Evolutionary conservation across 2,797 vertebrate species (phyloP).

Genomic region (Ateles fusciceps): DNA sequence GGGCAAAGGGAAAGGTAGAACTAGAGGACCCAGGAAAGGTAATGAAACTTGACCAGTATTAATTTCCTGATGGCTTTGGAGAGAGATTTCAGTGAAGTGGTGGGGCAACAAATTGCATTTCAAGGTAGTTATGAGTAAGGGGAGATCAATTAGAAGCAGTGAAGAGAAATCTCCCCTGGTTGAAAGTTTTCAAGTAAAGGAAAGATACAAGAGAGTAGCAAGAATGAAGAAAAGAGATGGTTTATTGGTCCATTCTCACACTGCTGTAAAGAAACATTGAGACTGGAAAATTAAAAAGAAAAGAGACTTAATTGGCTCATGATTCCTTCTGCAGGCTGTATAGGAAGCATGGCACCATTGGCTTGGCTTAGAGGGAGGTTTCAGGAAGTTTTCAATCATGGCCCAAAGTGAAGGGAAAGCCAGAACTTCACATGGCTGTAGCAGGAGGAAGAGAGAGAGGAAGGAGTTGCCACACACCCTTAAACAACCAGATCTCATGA

Average conservation of each 20-base stretch:
- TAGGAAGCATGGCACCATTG: background rate
- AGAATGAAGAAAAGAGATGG: background rate
- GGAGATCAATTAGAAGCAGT: background rate
- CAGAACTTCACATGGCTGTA: background rate
- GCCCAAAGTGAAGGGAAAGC: background rate
- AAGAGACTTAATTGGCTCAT: background rate
- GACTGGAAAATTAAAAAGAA: background rate
- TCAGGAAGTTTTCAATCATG: background rate
- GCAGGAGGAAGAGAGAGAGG: background rate
- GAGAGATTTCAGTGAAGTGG: background rate
- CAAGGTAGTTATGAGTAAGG: background rate
- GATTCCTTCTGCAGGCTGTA: background rate
- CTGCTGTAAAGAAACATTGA: background rate
- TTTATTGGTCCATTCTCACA: background rate
- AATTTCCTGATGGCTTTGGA: background rate
- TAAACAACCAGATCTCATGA: background rate
- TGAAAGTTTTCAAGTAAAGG: background rate
- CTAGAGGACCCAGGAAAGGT: background rate
- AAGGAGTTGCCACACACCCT: background rate
- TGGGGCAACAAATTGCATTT: background rate
- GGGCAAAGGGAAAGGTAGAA: background rate
- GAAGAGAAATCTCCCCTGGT: background rate
- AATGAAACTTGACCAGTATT: background rate
- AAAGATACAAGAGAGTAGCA: background rate
- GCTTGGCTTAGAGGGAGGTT: background rate